phyloP scores from a whole-genome alignment of 2,888 invertebrate species.

The Parnassius mnemosyne region DNA sequence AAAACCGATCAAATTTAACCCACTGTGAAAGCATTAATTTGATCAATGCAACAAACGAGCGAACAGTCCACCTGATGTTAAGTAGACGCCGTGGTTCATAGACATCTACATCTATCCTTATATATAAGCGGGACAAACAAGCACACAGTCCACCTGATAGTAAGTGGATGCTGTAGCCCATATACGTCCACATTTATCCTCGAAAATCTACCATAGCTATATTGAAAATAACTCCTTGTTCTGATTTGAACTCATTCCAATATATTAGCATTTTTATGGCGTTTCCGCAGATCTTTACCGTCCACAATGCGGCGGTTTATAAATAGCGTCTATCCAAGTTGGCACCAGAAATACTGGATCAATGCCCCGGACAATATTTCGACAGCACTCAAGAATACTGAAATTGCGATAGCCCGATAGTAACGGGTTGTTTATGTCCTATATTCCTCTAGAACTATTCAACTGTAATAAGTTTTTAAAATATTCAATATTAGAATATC shows the following conservation, averaged over 20 bases:
- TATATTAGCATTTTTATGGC: slow-evolving; percentile 25
- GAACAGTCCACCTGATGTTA: no score
- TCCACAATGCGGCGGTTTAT: slow-evolving; percentile 9
- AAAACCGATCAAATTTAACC: no score
- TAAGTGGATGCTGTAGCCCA: no score
- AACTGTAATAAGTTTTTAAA: not conserved
- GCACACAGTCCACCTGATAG: no score
- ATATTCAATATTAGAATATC: not conserved
- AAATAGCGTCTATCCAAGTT: slow-evolving; percentile 23
- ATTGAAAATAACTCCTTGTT: not conserved
- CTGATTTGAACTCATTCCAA: slow-evolving; percentile 7
- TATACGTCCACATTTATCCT: no score
- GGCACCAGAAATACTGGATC: slow-evolving; percentile 21
- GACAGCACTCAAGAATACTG: slow-evolving; percentile 22
- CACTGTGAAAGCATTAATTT: no score
- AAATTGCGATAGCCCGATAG: slow-evolving; percentile 1
- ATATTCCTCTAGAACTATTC: slow-evolving; percentile 16
- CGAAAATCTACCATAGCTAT: no score
- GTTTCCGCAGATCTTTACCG: slow-evolving; percentile 7
- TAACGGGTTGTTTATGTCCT: slow-evolving; percentile 9
- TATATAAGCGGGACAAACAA: no score
- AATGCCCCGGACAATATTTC: slow-evolving; percentile 18
- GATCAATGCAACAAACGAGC: no score
- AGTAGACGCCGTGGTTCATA: no score
- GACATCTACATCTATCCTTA: no score